phyloP scores from a whole-genome alignment of 2,113 vertebrate genomes.

The Mugil cephalus region DNA sequence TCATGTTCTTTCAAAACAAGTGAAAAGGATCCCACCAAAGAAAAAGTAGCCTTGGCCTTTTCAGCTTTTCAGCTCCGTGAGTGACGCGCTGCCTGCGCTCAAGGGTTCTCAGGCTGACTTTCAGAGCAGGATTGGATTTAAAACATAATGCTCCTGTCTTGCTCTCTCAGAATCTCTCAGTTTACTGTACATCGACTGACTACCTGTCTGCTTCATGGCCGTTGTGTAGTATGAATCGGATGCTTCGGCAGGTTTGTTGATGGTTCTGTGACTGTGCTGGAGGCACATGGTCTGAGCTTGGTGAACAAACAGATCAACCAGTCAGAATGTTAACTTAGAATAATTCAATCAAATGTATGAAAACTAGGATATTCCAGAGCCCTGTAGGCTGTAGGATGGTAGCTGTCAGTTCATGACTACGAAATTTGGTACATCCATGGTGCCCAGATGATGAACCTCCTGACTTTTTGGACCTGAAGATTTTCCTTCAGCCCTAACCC shows the following conservation, averaged over 20 bases:
- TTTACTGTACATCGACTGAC: neutral
- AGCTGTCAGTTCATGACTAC: no score
- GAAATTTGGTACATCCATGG: no score
- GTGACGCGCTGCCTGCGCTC: neutral
- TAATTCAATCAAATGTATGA: neutral
- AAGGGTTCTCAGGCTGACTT: neutral
- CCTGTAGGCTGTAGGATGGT: no score
- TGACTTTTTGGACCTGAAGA: no score
- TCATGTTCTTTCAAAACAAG: slow-evolving; percentile 1
- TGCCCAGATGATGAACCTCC: no score
- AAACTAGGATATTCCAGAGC: neutral
- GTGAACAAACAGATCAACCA: slow-evolving; percentile 27
- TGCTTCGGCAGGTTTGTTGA: neutral
- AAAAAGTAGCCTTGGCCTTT: neutral
- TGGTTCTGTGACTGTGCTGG: slow-evolving; percentile 13
- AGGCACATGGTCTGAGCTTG: slow-evolving; percentile 2
- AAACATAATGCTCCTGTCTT: neutral
- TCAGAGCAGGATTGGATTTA: neutral
- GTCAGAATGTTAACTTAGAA: neutral
- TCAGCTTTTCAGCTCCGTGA: neutral
- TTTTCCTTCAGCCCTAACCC: no score
- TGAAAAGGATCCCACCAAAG: neutral
- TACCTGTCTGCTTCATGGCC: neutral
- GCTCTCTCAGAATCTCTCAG: neutral
- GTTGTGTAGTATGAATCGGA: neutral